phyloP scores from a whole-genome alignment of 2,113 vertebrate genomes.

The Heterotilapia buettikoferi region DNA sequence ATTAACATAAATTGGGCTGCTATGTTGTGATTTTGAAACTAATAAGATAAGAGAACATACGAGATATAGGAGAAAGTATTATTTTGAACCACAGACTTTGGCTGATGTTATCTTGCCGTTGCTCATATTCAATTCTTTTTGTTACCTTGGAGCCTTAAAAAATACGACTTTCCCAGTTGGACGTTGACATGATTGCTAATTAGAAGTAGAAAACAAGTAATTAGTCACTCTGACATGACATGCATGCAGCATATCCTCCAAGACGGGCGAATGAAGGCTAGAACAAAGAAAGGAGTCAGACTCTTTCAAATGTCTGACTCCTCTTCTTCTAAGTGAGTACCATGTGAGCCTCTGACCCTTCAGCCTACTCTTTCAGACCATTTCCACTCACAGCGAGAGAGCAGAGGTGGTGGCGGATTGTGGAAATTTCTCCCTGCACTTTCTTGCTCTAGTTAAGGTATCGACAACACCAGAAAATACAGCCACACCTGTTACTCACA shows the following conservation, averaged over 20 bases:
- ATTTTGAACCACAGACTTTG: not conserved
- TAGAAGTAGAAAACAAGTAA: not conserved
- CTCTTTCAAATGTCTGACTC: not conserved
- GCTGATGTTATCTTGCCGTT: not conserved
- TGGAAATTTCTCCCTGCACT: not conserved
- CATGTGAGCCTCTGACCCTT: not conserved
- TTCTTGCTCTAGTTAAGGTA: not conserved
- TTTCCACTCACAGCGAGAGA: not conserved
- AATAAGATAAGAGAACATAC: rapidly evolving
- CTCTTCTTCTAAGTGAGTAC: not conserved
- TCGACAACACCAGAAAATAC: not conserved
- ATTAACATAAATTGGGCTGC: not conserved
- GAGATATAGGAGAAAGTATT: not conserved
- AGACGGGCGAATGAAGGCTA: not conserved
- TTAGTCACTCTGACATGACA: not conserved
- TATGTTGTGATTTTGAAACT: not conserved
- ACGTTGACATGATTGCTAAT: not conserved
- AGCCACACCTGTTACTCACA: not conserved
- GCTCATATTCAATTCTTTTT: not conserved
- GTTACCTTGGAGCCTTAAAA: not conserved
- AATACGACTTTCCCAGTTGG: not conserved
- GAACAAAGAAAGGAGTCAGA: not conserved
- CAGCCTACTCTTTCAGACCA: not conserved
- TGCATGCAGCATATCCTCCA: not conserved
- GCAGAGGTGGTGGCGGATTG: rapidly evolving